A percentile compares a stretch with the other conserved stretches of the same genome.
Evolutionary conservation across 37 sponge, comb jelly and placozoan genomes (phyloP).

Genomic region (Mnemiopsis leidyi): DNA sequence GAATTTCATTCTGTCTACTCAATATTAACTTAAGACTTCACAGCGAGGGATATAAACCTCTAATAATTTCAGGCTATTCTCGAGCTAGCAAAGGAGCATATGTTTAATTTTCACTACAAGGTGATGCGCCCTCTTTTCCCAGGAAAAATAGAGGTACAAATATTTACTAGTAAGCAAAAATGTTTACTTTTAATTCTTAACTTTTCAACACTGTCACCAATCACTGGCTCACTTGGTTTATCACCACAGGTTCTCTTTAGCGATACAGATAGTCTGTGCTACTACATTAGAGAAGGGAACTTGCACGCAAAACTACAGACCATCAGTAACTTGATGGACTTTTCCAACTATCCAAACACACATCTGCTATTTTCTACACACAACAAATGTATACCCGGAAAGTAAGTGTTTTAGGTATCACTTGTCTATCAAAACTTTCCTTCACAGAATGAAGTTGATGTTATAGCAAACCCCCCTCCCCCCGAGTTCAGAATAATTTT

Average conservation of each 20-base stretch:
- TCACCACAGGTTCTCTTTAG: background rate
- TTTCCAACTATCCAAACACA: background rate
- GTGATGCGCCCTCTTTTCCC: background rate
- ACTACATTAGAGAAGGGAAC: background rate
- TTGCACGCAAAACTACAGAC: background rate
- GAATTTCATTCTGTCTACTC: too few relatives aligned
- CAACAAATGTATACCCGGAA: background rate
- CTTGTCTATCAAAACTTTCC: too few relatives aligned
- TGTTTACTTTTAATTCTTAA: too few relatives aligned
- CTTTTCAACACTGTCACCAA: too few relatives aligned
- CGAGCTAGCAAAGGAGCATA: background rate
- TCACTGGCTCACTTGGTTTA: too few relatives aligned
- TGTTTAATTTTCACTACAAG: background rate
- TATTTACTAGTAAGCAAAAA: too few relatives aligned
- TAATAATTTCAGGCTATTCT: constrained; percentile 27
- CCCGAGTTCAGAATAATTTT: too few relatives aligned
- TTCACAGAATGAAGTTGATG: too few relatives aligned
- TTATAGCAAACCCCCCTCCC: too few relatives aligned
- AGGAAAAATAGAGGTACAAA: background rate
- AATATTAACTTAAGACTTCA: too few relatives aligned
- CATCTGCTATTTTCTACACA: background rate
- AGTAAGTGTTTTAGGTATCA: too few relatives aligned
- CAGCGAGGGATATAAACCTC: background rate
- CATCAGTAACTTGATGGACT: background rate
- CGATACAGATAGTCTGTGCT: constrained; percentile 34